Conservation (phyloP, 2,113 vertebrate genomes). For the Rhipidura dahli region DNA sequence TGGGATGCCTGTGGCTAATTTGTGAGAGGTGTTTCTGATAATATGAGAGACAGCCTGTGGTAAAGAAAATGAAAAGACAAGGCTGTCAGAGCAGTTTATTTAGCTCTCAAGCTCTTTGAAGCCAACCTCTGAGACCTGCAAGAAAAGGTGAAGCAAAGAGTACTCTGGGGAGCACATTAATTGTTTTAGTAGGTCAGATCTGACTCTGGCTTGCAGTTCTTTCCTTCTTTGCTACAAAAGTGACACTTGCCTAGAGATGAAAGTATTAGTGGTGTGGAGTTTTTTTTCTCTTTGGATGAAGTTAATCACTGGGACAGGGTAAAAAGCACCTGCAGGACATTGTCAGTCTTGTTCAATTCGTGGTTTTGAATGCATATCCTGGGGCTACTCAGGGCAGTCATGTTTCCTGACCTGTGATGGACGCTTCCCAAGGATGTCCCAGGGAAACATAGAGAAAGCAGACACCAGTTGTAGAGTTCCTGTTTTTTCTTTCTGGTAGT, state of each 20-base stretch:
- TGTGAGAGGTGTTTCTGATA: neutral
- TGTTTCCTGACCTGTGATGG: neutral
- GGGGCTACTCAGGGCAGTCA: neutral
- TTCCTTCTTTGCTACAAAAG: neutral
- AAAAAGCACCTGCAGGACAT: neutral
- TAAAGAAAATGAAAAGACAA: neutral
- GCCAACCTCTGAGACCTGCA: neutral
- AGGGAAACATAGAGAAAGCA: neutral
- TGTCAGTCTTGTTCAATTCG: accelerated
- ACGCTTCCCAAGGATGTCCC: neutral
- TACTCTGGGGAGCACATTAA: neutral
- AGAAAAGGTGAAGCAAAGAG: neutral
- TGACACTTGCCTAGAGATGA: neutral
- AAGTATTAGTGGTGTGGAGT: neutral
- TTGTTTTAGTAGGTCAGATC: neutral
- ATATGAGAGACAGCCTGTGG: neutral
- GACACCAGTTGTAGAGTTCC: neutral
- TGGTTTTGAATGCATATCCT: neutral
- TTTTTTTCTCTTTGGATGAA: neutral
- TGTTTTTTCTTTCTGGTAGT: neutral
- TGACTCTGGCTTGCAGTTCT: neutral
- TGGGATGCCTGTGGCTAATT: neutral
- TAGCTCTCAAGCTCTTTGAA: neutral
- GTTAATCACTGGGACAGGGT: neutral
- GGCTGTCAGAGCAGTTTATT: neutral